Percentiles rank a stretch among this genome's conserved stretches.
Conservation (phyloP, 2,797 vertebrate species). For the Bufotes viridis region DNA sequence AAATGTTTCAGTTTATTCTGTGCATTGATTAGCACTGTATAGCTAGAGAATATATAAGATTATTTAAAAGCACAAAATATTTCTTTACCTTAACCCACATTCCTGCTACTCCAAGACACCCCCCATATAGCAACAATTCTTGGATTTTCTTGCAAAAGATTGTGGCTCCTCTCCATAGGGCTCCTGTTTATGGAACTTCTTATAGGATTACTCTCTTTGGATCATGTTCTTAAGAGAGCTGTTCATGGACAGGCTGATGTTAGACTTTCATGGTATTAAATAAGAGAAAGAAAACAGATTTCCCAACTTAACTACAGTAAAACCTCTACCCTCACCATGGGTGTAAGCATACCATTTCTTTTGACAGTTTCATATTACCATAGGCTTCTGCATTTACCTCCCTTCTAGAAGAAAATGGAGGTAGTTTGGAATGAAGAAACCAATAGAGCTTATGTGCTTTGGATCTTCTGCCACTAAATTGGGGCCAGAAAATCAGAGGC, state of each 20-base stretch:
- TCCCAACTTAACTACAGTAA: not conserved
- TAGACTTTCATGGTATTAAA: not conserved
- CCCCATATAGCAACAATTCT: constrained; percentile 12
- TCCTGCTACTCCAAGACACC: not conserved
- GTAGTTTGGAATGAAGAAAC: not conserved
- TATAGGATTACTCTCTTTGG: constrained; percentile 38
- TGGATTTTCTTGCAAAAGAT: not conserved
- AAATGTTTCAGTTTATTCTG: not conserved
- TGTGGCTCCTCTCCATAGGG: constrained; percentile 35
- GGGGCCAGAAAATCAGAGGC: too few species aligned
- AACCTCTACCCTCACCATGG: not conserved
- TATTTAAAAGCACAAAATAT: not conserved
- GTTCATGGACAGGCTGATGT: not conserved
- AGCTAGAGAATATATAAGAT: not conserved
- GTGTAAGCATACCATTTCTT: not conserved
- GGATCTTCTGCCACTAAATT: too few species aligned
- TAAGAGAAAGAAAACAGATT: constrained; percentile 12
- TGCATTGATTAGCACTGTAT: not conserved
- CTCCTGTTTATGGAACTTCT: constrained; percentile 43
- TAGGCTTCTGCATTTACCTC: not conserved
- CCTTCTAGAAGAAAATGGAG: not conserved
- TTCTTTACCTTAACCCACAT: constrained; percentile 7
- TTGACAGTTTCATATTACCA: not conserved
- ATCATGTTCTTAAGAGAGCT: constrained; percentile 27
- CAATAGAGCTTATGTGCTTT: too few species aligned